A percentile compares a stretch with the other conserved stretches of the same genome.
Evolutionary conservation across 2,797 vertebrate genomes (phyloP).

Genomic region (Pristis pectinata): DNA sequence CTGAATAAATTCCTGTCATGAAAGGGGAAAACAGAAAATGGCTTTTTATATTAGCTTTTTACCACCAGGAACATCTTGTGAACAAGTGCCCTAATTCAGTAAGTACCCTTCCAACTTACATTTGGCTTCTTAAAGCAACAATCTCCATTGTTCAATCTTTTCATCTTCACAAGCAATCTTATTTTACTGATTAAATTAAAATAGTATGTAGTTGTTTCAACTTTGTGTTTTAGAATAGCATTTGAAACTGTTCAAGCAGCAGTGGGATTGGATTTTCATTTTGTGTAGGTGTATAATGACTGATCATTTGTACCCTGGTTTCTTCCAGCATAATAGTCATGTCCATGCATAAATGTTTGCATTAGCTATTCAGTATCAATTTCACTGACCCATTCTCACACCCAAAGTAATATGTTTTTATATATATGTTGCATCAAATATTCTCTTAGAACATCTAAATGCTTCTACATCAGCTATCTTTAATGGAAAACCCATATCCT

Average conservation of each 20-base stretch:
- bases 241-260: neutral
- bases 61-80: neutral
- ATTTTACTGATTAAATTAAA: neutral
- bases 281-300: neutral
- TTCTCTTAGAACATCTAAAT: neutral
- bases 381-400: neutral
- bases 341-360: neutral
- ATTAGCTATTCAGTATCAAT: neutral
- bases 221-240: neutral
- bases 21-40: neutral
- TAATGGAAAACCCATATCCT: neutral
- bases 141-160: neutral
- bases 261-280: neutral
- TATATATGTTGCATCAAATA: neutral
- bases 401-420: neutral
- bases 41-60: neutral
- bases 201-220: neutral
- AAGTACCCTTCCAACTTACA: neutral
- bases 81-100: neutral
- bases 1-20: slow-evolving; percentile 89
- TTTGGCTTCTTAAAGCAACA: neutral
- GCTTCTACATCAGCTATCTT: neutral
- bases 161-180: neutral
- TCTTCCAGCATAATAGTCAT: neutral
- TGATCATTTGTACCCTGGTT: neutral